A percentile compares a stretch with the other conserved stretches of the same genome.
phyloP scores from a whole-genome alignment of 2,888 invertebrate species.

The Dorcus hopei region DNA sequence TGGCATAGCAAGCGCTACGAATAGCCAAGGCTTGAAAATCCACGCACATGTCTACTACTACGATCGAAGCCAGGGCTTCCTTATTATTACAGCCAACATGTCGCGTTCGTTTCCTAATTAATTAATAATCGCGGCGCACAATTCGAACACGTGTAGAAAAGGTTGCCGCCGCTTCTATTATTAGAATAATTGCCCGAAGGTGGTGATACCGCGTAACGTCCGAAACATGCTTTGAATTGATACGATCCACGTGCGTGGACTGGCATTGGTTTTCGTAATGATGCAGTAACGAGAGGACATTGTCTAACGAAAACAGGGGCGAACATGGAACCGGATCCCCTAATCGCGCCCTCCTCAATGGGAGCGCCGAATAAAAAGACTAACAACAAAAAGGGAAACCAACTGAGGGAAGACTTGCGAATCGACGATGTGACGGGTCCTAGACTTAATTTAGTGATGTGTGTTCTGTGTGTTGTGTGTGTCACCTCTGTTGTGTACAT shows the following conservation, averaged over 20 bases:
- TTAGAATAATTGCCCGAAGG: too few relatives aligned
- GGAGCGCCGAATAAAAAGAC: slow-evolving; percentile 28
- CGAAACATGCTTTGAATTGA: too few relatives aligned
- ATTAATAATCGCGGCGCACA: too few relatives aligned
- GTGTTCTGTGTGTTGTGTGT: slow-evolving; percentile 63
- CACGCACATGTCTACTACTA: background rate
- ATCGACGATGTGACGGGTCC: slow-evolving; percentile 6
- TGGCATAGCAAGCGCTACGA: slow-evolving; percentile 42
- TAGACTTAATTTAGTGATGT: slow-evolving; percentile 54
- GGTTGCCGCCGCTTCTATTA: too few relatives aligned
- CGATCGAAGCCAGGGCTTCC: too few relatives aligned
- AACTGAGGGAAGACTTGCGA: slow-evolving; percentile 2
- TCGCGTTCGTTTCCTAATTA: too few relatives aligned
- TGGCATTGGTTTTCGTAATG: slow-evolving; percentile 16
- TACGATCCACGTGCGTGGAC: slow-evolving; percentile 17
- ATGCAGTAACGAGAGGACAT: slow-evolving; percentile 34
- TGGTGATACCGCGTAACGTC: too few relatives aligned
- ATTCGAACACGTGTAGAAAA: too few relatives aligned
- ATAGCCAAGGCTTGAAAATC: background rate
- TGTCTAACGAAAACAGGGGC: slow-evolving; percentile 14
- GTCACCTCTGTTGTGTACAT: slow-evolving; percentile 60
- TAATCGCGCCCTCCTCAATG: slow-evolving; percentile 30
- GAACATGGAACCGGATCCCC: slow-evolving; percentile 42
- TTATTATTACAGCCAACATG: too few relatives aligned
- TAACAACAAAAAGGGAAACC: slow-evolving; percentile 19